A percentile compares a stretch with the other conserved stretches of the same genome.
phyloP scores from a whole-genome alignment of 2,113 vertebrate genomes.

The Myotis yumanensis region DNA sequence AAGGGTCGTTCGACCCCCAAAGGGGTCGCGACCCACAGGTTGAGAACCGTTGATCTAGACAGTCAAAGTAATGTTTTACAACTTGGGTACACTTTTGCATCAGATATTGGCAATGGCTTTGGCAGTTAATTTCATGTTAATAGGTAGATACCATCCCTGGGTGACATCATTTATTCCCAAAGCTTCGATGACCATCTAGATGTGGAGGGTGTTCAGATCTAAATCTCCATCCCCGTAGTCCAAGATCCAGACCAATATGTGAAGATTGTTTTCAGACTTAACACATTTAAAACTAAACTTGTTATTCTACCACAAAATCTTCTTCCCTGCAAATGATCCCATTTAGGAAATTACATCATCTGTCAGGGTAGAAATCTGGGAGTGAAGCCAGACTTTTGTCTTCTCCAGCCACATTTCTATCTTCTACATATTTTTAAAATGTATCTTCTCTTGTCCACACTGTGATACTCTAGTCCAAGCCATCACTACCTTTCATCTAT shows the following conservation, averaged over 20 bases:
- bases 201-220: background rate
- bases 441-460: background rate
- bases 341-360: background rate
- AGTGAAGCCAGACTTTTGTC: background rate
- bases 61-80: background rate
- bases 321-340: background rate
- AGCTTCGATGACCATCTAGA: background rate
- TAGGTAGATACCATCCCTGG: background rate
- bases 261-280: background rate
- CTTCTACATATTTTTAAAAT: background rate
- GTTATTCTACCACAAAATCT: background rate
- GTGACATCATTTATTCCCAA: background rate
- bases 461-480: background rate
- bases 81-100: background rate
- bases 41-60: background rate
- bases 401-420: background rate
- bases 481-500: background rate
- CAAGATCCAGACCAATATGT: background rate
- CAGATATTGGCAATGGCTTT: background rate
- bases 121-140: background rate
- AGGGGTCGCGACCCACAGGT: too few species aligned
- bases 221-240: background rate
- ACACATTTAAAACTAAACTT: background rate
- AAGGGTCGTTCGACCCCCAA: too few species aligned
- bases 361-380: background rate